Evolutionary conservation across 1,140 invertebrate genomes (phyloP).

Genomic region (Drosophila nannoptera): DNA sequence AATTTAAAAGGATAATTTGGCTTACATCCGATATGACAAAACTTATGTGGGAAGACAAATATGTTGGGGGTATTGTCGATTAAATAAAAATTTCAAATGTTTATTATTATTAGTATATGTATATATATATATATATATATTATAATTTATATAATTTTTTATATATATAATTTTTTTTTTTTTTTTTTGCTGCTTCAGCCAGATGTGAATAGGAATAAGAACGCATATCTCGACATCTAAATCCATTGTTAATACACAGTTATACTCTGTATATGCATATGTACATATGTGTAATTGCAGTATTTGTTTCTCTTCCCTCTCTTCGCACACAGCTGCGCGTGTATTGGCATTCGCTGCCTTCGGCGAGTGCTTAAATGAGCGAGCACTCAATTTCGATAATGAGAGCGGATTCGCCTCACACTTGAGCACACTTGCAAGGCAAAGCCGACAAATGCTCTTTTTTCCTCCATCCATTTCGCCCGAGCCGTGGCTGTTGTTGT

Average conservation of each 20-base stretch:
- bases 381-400: slow-evolving; percentile 37
- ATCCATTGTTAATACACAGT: slow-evolving; percentile 7
- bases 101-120: neutral
- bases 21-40: slow-evolving; percentile 14
- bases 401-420: slow-evolving; percentile 16
- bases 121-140: slow-evolving; percentile 1
- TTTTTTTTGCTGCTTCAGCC: slow-evolving; percentile 4
- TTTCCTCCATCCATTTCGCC: slow-evolving; percentile 10
- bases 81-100: too few species aligned
- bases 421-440: slow-evolving; percentile 38
- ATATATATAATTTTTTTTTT: neutral
- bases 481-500: neutral
- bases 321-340: slow-evolving; percentile 21
- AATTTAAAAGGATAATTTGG: too few species aligned
- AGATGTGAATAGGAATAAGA: slow-evolving; percentile 7
- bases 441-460: slow-evolving; percentile 66
- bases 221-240: slow-evolving; percentile 13
- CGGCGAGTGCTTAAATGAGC: slow-evolving; percentile 20
- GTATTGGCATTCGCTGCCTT: slow-evolving; percentile 13
- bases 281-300: slow-evolving; percentile 17
- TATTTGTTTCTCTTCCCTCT: neutral
- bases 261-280: slow-evolving; percentile 19
- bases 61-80: neutral
- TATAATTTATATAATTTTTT: neutral
- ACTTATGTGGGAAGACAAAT: slow-evolving; percentile 18